A percentile compares a stretch with the other conserved stretches of the same genome.
These are phyloP conservation scores for Gastrophysa polygoni DNA, from an alignment of 2,888 invertebrate species.

Conservation along the genomic window DNA sequence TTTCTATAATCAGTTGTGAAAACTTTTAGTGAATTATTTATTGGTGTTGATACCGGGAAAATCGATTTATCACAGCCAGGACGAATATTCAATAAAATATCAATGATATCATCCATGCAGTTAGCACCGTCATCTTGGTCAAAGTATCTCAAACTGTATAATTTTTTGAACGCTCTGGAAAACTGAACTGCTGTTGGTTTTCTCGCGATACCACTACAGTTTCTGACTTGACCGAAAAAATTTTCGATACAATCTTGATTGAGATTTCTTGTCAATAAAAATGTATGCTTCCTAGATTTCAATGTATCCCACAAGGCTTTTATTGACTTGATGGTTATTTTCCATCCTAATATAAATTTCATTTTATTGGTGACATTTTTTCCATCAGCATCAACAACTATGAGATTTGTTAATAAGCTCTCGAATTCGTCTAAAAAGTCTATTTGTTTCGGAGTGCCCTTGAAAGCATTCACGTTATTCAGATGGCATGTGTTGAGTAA, in stretches of 20 bases:
- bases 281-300: constrained; percentile 13
- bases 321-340: constrained; percentile 13
- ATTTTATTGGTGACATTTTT: constrained; percentile 16
- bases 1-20: neutral
- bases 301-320: constrained; percentile 20
- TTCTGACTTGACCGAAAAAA: constrained; percentile 36
- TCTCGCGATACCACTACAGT: constrained; percentile 25
- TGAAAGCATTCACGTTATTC: constrained; percentile 13
- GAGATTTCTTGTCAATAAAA: constrained; percentile 27
- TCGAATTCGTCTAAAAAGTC: constrained; percentile 15
- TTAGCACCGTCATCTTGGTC: constrained; percentile 22
- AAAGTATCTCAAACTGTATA: constrained; percentile 29
- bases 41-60: neutral
- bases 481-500: constrained; percentile 15
- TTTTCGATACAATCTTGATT: constrained; percentile 34
- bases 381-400: neutral
- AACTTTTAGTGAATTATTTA: neutral
- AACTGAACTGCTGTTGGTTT: constrained; percentile 33
- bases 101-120: constrained; percentile 27
- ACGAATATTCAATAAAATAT: constrained; percentile 26
- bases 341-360: constrained; percentile 24
- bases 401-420: neutral
- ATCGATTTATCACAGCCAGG: constrained; percentile 12
- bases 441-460: constrained; percentile 13
- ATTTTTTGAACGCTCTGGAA: constrained; percentile 31